Percentiles rank a stretch among this genome's conserved stretches.
Conservation (phyloP, 2,888 invertebrate species). For the Melanophora roralis region DNA sequence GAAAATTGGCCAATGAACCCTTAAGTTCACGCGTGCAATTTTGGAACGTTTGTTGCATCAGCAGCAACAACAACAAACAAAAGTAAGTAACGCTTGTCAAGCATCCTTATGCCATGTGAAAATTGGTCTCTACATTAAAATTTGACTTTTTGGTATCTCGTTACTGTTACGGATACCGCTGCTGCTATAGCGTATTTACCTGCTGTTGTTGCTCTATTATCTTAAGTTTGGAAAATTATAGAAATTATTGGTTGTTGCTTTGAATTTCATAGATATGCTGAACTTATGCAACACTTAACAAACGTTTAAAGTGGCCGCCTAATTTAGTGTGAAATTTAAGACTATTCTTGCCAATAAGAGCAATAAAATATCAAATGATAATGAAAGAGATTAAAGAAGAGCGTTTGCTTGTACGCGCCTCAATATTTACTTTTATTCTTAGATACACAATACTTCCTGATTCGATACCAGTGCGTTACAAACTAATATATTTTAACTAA, state of each 20-base stretch:
- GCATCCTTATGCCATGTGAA: conserved; percentile 58
- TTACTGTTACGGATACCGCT: conserved; percentile 29
- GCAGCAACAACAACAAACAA: conserved; percentile 5
- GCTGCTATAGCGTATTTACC: background rate
- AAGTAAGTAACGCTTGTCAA: conserved; percentile 57
- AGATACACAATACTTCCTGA: conserved; percentile 44
- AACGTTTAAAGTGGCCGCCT: conserved; percentile 60
- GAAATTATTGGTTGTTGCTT: conserved; percentile 61
- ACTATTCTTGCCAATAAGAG: conserved; percentile 13
- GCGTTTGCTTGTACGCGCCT: background rate
- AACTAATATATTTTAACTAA: background rate
- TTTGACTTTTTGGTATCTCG: conserved; percentile 32
- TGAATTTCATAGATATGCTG: conserved; percentile 56
- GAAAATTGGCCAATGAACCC: conserved; percentile 64
- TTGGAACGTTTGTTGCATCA: conserved; percentile 42
- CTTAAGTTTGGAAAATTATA: conserved; percentile 61
- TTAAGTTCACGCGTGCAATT: conserved; percentile 63
- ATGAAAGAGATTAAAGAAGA: conserved; percentile 1
- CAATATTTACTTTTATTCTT: background rate
- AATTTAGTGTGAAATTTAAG: conserved; percentile 62
- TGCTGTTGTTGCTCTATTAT: conserved; percentile 54
- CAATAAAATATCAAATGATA: conserved; percentile 44
- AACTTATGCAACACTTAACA: conserved; percentile 43
- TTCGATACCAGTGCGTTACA: conserved; percentile 31
- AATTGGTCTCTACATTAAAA: conserved; percentile 50